Base-by-base conservation (phyloP, 2,113 vertebrate species). In the Murina feae region DNA sequence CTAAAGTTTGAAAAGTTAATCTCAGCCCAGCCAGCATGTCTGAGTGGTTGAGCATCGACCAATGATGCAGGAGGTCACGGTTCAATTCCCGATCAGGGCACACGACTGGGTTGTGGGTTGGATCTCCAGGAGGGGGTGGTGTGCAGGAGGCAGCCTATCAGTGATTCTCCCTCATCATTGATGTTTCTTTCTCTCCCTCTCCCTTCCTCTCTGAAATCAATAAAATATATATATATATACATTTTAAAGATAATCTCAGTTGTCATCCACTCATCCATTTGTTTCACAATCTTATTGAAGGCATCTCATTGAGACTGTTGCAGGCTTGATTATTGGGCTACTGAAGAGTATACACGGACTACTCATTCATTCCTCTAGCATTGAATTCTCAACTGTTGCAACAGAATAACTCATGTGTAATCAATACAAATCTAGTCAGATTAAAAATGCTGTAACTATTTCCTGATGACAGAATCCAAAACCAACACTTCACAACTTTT, bases 381-480 rank as follows among this genome's bases (percentile, higher is more conserved):
- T 1, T 86, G 44, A 90, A 83, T 17, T 83, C 86, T 79, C 82
- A 94, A 55, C 18, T 71, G 80, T 72, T 35, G 83, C 65, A 35
- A 6, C 53, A 79, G 44, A 87, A 71, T 83, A 71, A 84, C n/a
- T 9, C 30, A 74, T n/a, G 5, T 25, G 44, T 21, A 76, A 86
- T 69, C 63, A 81, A 88, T 30, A 86, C 18, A 94, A 53, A 20
- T 51, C 23, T 47, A 86, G 42, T 65, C 53, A 86, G 30, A 86
- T 69, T 83, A 35, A 63, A 93, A 95, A 95, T 86, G 11, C 11
- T 65, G 2, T 76, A 74, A 82, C 28, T 93, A 51, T 72, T 68
- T n/a, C n/a, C n/a, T 68, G 21, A 35, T 47, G n/a, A 92, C 28
- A 86, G 94, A 93, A 74, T 90, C 30, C 37, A 88, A 92, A 95